These are phyloP conservation scores for Daktulosphaira vitifoliae DNA, from an alignment of 1,140 invertebrate genomes.

Conservation along the genomic window DNA sequence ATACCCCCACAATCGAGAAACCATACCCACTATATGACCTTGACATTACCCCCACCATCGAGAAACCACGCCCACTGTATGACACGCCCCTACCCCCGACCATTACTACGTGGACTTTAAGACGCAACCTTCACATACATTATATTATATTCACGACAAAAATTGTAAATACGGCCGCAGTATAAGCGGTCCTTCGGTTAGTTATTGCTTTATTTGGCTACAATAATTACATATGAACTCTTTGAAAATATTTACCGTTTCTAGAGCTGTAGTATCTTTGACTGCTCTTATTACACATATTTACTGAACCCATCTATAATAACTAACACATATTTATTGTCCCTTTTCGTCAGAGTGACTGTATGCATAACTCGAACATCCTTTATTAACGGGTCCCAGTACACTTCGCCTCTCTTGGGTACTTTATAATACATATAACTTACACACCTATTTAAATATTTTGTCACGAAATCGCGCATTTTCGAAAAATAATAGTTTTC, in stretches of 20 bases:
- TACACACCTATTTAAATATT: neutral
- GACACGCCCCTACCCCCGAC: too few species aligned
- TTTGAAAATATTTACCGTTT: conserved; percentile 23
- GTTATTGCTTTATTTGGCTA: conserved; percentile 35
- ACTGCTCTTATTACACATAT: conserved; percentile 35
- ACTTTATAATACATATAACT: conserved; percentile 4
- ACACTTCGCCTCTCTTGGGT: neutral
- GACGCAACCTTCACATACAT: neutral
- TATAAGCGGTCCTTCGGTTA: conserved; percentile 36
- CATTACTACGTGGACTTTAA: neutral
- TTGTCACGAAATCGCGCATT: neutral
- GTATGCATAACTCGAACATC: neutral
- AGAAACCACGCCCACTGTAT: too few species aligned
- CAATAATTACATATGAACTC: conserved; percentile 30
- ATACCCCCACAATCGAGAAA: too few species aligned
- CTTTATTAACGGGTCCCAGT: neutral
- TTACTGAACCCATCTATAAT: conserved; percentile 40
- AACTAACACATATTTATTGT: too few species aligned
- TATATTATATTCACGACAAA: conserved; percentile 19
- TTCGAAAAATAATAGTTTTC: neutral
- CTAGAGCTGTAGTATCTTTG: conserved; percentile 29
- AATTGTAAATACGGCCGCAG: conserved; percentile 35
- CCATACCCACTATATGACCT: too few species aligned
- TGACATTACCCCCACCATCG: too few species aligned
- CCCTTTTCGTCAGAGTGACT: neutral